Evolutionary conservation across 2,113 vertebrate species (phyloP), one percentile per base, ranked within the genome.

Genomic region (Loxodonta africana): DNA sequence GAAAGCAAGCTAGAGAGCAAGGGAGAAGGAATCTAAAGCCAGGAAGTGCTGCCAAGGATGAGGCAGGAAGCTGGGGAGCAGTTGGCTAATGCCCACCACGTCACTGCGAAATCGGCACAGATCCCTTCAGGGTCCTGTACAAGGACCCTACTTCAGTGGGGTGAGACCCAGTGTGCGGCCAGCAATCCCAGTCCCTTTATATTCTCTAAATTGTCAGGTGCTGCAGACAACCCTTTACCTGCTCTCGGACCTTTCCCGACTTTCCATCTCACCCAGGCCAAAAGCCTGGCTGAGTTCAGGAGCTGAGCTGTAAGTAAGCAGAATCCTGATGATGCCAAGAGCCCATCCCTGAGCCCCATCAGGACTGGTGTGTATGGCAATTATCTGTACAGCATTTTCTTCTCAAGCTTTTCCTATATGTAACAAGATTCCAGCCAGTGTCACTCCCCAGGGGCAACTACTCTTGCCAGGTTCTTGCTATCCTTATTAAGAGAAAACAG

Each of bases 381-480:
- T 95, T 76, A 94, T 95, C 84, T 94, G 44, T 44, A 62, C 41
- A 85, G 90, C 37, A 15, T 87, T 95, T 95, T 74, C 88, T 95
- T 88, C 71, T 88, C 92, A 94, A 81, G 82, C 77, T 87, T 97
- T 97, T 96, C n/a, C 96, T 97, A 71, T 81, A 77, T 20, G 48
- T 95, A 94, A 93, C 80, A 83, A 97, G 94, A 95, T 97, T 97
- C 92, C 23, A 88, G 65, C 71, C 91, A 85, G 95, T 60, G 37
- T 51, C 73, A 33, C 74, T 95, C 96, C 92, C 95, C 88, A 97
- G 96, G 92, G 97, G 92, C 96, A 76, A 91, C 60, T 77, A 21
- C 51, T 80, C 41, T 95, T 91, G 88, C 96, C 86, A 92, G 88
- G 77, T 95, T 97, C 94, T 97, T 94, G 88, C 89, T 96, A 94